Evolutionary conservation across 2,888 invertebrate species (phyloP).

Genomic region (Lordiphosa andalusiaca): DNA sequence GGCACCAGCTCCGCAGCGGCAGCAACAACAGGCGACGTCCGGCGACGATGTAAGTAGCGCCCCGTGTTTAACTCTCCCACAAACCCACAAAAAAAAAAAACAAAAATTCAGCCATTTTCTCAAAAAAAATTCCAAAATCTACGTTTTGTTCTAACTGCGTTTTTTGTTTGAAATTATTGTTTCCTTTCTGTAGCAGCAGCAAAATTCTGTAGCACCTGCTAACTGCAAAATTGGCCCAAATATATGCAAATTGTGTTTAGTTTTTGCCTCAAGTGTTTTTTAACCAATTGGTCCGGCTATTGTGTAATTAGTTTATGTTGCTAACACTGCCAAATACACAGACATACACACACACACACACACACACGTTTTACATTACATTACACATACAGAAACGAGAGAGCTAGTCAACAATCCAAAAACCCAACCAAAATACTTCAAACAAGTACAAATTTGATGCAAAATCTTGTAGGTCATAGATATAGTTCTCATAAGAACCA

Average conservation of each 20-base stretch:
- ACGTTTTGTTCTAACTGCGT: conserved; percentile 28
- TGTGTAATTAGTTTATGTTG: conserved; percentile 41
- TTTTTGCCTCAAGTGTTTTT: conserved; percentile 31
- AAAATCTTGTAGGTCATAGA: too few relatives aligned
- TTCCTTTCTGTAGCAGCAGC: conserved; percentile 20
- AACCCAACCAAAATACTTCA: background rate
- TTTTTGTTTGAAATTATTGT: conserved; percentile 12
- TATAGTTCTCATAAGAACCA: too few relatives aligned
- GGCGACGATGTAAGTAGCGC: conserved; percentile 68
- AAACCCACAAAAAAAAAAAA: too few relatives aligned
- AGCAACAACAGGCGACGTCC: conserved; percentile 63
- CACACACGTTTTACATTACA: conserved; percentile 5
- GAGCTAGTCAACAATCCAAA: background rate
- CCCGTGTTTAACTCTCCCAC: conserved; percentile 36
- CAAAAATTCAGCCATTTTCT: conserved; percentile 28
- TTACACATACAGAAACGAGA: too few relatives aligned
- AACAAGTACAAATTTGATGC: too few relatives aligned
- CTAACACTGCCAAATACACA: conserved; percentile 31
- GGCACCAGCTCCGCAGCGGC: conserved; percentile 49
- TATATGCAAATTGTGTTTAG: conserved; percentile 21
- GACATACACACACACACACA: conserved; percentile 15
- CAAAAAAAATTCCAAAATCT: conserved; percentile 22
- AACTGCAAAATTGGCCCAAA: conserved; percentile 25
- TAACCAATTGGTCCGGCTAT: conserved; percentile 53
- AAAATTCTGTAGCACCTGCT: conserved; percentile 35